Evolutionary conservation across 2,113 vertebrate genomes (phyloP).

Genomic region (Stegostoma tigrinum): DNA sequence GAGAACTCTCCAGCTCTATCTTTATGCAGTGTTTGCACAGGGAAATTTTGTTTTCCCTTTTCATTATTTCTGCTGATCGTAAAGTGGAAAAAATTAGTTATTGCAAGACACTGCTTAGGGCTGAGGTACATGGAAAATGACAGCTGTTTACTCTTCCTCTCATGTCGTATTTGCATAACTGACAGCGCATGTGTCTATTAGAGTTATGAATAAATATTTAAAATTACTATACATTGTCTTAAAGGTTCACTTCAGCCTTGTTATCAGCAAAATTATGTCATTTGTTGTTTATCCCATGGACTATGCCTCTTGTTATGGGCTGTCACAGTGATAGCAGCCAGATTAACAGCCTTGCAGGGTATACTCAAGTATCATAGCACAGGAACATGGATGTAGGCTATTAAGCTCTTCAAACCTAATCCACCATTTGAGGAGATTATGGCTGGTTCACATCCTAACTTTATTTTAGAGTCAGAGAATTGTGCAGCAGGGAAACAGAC

Average conservation of each 20-base stretch:
- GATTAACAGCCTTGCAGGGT: neutral
- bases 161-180: neutral
- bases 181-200: neutral
- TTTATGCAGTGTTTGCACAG: neutral
- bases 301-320: neutral
- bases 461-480: neutral
- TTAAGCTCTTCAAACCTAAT: neutral
- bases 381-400: neutral
- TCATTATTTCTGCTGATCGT: neutral
- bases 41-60: neutral
- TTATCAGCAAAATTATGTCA: neutral
- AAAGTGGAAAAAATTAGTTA: neutral
- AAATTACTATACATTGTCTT: neutral
- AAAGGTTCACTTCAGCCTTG: neutral
- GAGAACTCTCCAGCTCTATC: neutral
- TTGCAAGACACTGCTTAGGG: neutral
- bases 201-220: neutral
- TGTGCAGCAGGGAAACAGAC: too few species aligned
- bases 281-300: neutral
- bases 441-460: neutral
- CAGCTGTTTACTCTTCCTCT: neutral
- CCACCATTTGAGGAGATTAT: neutral
- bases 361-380: neutral
- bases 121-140: neutral
- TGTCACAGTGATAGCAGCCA: neutral